Percentiles rank a stretch among this genome's conserved stretches.
phyloP scores from a whole-genome alignment of 37 sponge, comb jelly and placozoan genomes.

The Oopsacas minuta region DNA sequence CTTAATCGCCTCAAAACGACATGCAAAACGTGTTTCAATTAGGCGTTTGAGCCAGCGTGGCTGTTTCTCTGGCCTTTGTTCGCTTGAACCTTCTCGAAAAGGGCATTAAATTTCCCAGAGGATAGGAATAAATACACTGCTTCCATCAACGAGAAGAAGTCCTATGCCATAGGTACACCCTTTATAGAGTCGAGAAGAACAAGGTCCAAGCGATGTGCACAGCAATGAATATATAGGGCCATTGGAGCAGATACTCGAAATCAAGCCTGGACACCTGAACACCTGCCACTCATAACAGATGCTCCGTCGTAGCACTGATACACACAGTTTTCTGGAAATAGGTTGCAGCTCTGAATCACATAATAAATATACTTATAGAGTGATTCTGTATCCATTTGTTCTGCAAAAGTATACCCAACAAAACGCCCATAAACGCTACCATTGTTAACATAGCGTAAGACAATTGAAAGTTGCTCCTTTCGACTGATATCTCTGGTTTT shows the following conservation, averaged over 20 bases:
- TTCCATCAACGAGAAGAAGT: not conserved
- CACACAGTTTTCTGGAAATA: conserved; percentile 5
- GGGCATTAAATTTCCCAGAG: too few species aligned
- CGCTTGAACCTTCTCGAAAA: too few species aligned
- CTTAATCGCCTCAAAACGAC: too few species aligned
- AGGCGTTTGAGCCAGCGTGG: too few species aligned
- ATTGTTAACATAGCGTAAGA: not conserved
- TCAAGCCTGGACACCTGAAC: conserved; percentile 18
- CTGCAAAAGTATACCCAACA: not conserved
- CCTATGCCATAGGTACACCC: not conserved
- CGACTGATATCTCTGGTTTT: not conserved
- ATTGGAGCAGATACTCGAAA: conserved; percentile 6
- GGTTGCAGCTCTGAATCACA: conserved; percentile 19
- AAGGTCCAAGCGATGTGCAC: conserved; percentile 7
- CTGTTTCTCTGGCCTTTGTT: too few species aligned
- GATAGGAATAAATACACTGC: too few species aligned
- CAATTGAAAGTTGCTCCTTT: not conserved
- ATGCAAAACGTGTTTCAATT: too few species aligned
- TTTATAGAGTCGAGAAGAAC: not conserved
- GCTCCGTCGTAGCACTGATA: conserved; percentile 15
- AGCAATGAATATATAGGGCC: conserved; percentile 9
- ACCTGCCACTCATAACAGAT: conserved; percentile 16
- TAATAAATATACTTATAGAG: conserved; percentile 5
- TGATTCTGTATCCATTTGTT: not conserved
- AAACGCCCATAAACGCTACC: not conserved